Conservation (phyloP, 1,140 invertebrate genomes). For the Drosophila nannoptera region DNA sequence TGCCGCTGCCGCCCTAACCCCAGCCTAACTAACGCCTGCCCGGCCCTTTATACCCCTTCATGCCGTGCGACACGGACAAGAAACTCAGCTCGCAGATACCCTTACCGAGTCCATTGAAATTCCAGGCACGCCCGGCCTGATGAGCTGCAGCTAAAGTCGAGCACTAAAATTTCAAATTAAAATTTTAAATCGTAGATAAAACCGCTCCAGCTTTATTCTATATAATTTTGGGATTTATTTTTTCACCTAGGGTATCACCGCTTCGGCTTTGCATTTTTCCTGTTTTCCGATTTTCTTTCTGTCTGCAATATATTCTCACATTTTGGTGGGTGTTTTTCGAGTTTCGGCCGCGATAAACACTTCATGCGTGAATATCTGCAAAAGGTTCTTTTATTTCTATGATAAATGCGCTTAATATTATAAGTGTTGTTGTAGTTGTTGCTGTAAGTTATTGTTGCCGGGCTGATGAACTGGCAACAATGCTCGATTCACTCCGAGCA, state of each 20-base stretch:
- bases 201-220: background rate
- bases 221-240: background rate
- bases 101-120: background rate
- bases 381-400: conserved; percentile 47
- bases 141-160: too few species aligned
- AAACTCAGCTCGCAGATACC: background rate
- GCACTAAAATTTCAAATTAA: background rate
- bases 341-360: conserved; percentile 72
- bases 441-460: conserved; percentile 5
- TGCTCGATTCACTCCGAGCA: conserved; percentile 29
- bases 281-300: conserved; percentile 11
- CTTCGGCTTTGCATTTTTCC: conserved; percentile 9
- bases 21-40: conserved; percentile 13
- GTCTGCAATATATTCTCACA: conserved; percentile 59
- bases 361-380: conserved; percentile 77
- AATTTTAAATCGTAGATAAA: background rate
- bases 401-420: conserved; percentile 62
- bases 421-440: conserved; percentile 30
- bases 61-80: background rate
- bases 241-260: conserved; percentile 15
- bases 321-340: conserved; percentile 60
- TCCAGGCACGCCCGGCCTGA: background rate
- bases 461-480: background rate
- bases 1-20: conserved; percentile 55
- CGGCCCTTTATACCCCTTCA: background rate